phyloP scores from a whole-genome alignment of 2,797 vertebrate species.

The Onychomys torridus region DNA sequence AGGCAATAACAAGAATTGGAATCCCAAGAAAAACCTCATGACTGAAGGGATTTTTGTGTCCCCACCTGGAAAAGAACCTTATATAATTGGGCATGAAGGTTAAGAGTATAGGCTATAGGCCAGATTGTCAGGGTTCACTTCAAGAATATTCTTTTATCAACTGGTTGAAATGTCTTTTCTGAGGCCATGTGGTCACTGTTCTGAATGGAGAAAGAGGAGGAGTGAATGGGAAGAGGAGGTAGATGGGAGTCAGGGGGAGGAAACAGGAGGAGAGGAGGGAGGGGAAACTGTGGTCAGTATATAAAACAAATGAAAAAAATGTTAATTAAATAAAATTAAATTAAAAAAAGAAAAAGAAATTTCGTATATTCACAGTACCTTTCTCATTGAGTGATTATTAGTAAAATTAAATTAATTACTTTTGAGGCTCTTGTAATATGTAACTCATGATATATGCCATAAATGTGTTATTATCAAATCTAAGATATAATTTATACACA shows the following conservation, averaged over 20 bases:
- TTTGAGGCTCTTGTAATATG: background rate
- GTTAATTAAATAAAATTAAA: no score
- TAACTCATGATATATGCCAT: background rate
- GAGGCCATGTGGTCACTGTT: background rate
- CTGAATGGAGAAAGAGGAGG: no score
- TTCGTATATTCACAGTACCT: background rate
- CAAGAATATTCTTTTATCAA: background rate
- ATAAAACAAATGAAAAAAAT: no score
- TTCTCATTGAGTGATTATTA: background rate
- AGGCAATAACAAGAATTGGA: background rate
- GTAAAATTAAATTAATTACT: background rate
- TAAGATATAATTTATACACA: background rate
- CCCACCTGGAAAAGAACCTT: background rate
- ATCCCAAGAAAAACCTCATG: background rate
- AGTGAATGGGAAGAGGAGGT: no score
- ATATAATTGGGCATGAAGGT: accelerated
- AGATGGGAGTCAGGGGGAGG: no score
- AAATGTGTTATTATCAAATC: background rate
- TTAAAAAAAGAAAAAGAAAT: background rate
- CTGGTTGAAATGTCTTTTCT: background rate
- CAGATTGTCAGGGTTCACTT: background rate
- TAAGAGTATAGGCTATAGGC: background rate
- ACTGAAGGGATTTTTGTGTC: background rate
- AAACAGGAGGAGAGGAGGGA: no score
- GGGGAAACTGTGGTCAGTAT: no score